Conservation (phyloP, 1,140 invertebrate genomes). For the Drosophila neocordata region DNA sequence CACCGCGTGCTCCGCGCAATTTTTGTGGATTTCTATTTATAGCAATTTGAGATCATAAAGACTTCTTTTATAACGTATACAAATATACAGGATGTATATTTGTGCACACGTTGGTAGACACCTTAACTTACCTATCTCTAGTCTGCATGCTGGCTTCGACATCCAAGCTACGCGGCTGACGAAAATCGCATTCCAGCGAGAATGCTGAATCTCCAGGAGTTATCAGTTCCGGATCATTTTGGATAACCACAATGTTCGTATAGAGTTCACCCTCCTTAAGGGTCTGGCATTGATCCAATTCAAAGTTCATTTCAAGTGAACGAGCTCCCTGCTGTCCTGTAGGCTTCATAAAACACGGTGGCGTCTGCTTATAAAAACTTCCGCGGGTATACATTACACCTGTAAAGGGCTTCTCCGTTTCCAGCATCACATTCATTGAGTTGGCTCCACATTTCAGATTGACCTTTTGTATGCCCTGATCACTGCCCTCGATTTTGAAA, state of each 20-base stretch:
- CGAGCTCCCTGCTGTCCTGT: constrained; percentile 64
- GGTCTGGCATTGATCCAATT: constrained; percentile 85
- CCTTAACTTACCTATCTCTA: constrained; percentile 77
- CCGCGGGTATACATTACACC: constrained; percentile 86
- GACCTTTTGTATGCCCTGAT: constrained; percentile 84
- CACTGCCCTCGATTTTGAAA: constrained; percentile 85
- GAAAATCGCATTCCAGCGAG: constrained; percentile 86
- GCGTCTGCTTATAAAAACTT: constrained; percentile 85
- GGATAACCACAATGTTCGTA: constrained; percentile 85
- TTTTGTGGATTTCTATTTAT: constrained; percentile 82
- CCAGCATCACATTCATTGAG: constrained; percentile 84
- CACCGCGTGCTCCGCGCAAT: constrained; percentile 77
- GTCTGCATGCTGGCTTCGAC: constrained; percentile 84
- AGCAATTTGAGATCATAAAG: constrained; percentile 54
- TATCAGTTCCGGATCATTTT: constrained; percentile 86
- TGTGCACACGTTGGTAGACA: constrained; percentile 7
- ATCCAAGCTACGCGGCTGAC: constrained; percentile 83
- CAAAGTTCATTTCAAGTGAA: constrained; percentile 84
- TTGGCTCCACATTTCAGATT: constrained; percentile 84
- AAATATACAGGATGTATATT: not conserved
- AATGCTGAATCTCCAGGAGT: constrained; percentile 87
- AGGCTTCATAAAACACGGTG: constrained; percentile 85
- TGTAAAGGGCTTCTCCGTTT: constrained; percentile 85
- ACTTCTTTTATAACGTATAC: constrained; percentile 25
- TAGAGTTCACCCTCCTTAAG: constrained; percentile 84